These are phyloP conservation scores for Neolamprologus longior DNA, from an alignment of 2,113 vertebrate genomes.

Conservation along the genomic window DNA sequence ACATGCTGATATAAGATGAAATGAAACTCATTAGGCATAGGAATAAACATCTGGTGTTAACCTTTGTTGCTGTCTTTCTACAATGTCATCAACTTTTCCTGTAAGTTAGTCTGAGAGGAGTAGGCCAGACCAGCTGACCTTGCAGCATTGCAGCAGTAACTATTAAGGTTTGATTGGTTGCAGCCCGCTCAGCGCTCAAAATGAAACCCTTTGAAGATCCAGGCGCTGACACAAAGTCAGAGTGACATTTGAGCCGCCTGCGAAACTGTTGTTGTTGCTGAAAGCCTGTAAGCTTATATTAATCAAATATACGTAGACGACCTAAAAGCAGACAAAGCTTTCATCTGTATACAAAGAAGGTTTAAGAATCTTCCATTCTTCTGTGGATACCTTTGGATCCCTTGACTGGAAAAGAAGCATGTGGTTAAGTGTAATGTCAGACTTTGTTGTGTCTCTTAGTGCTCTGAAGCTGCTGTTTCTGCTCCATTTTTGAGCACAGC, in stretches of 20 bases:
- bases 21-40: not conserved
- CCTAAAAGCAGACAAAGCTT: not conserved
- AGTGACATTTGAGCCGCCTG: slow-evolving; percentile 29
- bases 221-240: slow-evolving; percentile 20
- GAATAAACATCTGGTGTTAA: slow-evolving; percentile 16
- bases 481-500: not conserved
- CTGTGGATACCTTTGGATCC: slow-evolving; percentile 17
- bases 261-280: not conserved
- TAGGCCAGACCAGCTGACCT: slow-evolving; percentile 7
- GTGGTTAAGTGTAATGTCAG: slow-evolving; percentile 32
- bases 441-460: slow-evolving; percentile 33
- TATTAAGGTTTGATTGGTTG: slow-evolving; percentile 53
- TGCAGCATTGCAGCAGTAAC: not conserved
- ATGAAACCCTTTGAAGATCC: slow-evolving; percentile 46
- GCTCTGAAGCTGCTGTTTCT: slow-evolving; percentile 34
- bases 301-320: not conserved
- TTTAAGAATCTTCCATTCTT: not conserved
- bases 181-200: slow-evolving; percentile 48
- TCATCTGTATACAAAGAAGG: not conserved
- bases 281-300: not conserved
- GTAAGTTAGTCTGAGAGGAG: not conserved
- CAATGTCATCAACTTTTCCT: not conserved
- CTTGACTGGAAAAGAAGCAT: not conserved
- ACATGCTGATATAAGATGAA: slow-evolving; percentile 1
- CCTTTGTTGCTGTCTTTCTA: not conserved